These are phyloP conservation scores for Bovichtus variegatus DNA, from an alignment of 2,797 vertebrate species.

Conservation along the genomic window DNA sequence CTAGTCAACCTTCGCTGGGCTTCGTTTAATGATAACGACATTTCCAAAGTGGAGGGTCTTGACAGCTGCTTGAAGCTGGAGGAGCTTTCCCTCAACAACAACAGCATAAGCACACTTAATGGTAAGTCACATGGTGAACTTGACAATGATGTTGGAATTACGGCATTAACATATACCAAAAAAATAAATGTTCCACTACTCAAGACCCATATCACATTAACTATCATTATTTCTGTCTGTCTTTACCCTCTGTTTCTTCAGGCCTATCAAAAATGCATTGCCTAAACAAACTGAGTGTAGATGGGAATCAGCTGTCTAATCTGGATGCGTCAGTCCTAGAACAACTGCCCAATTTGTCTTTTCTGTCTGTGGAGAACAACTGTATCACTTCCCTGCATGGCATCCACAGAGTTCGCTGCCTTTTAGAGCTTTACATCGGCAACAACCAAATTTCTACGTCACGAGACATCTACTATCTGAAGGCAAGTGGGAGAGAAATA, in stretches of 20 bases:
- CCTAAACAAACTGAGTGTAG: slow-evolving; percentile 86
- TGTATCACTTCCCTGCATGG: slow-evolving; percentile 85
- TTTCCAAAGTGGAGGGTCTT: slow-evolving; percentile 87
- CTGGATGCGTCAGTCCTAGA: slow-evolving; percentile 84
- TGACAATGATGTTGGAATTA: background rate
- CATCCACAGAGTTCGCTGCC: slow-evolving; percentile 83
- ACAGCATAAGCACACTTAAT: slow-evolving; percentile 86
- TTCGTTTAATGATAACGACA: slow-evolving; percentile 90
- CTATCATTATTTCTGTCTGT: slow-evolving; percentile 2
- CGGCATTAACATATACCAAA: background rate
- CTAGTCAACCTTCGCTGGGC: slow-evolving; percentile 90
- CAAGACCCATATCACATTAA: background rate
- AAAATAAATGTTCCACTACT: background rate
- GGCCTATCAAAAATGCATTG: slow-evolving; percentile 86
- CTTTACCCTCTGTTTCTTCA: slow-evolving; percentile 54
- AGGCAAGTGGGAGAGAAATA: slow-evolving; percentile 77
- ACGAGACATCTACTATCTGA: slow-evolving; percentile 89
- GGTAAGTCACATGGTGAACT: slow-evolving; percentile 74
- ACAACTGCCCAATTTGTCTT: slow-evolving; percentile 86
- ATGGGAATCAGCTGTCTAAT: slow-evolving; percentile 87
- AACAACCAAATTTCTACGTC: slow-evolving; percentile 88
- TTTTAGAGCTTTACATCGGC: slow-evolving; percentile 89
- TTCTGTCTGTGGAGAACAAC: slow-evolving; percentile 90
- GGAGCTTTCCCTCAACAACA: slow-evolving; percentile 90
- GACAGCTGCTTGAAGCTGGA: slow-evolving; percentile 87